These are phyloP conservation scores for Falcunculus frontatus DNA, from an alignment of 2,113 vertebrate genomes.

Conservation along the genomic window DNA sequence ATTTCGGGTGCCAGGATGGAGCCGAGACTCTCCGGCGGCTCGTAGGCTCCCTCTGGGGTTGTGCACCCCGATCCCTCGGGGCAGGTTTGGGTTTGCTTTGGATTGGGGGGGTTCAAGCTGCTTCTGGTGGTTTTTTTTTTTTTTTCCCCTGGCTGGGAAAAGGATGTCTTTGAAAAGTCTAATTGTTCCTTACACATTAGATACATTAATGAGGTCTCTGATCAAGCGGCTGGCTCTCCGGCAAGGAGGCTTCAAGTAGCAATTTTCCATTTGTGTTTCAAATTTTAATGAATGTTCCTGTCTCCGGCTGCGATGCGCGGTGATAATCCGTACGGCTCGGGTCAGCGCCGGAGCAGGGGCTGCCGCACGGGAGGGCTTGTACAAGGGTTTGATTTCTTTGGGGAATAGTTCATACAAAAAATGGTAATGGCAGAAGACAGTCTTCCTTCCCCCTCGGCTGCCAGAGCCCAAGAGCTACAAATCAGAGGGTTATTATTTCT, in stretches of 20 bases:
- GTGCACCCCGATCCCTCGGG: not conserved
- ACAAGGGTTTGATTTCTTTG: constrained; percentile 62
- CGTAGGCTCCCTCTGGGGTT: not conserved
- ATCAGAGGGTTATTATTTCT: constrained; percentile 60
- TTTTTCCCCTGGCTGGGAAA: not conserved
- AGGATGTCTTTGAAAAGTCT: constrained; percentile 31
- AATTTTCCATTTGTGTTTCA: constrained; percentile 78
- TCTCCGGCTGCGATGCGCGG: constrained; percentile 51
- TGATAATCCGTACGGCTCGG: constrained; percentile 30
- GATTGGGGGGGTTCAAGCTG: not conserved
- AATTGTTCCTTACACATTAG: constrained; percentile 53
- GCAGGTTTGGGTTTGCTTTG: not conserved
- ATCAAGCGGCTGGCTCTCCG: constrained; percentile 53
- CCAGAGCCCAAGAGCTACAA: constrained; percentile 42
- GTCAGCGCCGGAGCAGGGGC: constrained; percentile 42
- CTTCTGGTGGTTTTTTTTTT: not conserved
- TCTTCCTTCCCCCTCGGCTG: not conserved
- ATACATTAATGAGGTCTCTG: constrained; percentile 68
- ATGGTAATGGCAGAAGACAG: constrained; percentile 22
- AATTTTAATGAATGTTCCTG: constrained; percentile 74
- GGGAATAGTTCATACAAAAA: constrained; percentile 52
- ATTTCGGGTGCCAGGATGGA: not conserved
- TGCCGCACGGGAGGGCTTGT: constrained; percentile 24
- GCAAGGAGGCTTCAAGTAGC: constrained; percentile 72
- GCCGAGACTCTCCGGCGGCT: not conserved